These are phyloP conservation scores for Leguminivora glycinivorella DNA, from an alignment of 1,140 invertebrate genomes.

Conservation along the genomic window DNA sequence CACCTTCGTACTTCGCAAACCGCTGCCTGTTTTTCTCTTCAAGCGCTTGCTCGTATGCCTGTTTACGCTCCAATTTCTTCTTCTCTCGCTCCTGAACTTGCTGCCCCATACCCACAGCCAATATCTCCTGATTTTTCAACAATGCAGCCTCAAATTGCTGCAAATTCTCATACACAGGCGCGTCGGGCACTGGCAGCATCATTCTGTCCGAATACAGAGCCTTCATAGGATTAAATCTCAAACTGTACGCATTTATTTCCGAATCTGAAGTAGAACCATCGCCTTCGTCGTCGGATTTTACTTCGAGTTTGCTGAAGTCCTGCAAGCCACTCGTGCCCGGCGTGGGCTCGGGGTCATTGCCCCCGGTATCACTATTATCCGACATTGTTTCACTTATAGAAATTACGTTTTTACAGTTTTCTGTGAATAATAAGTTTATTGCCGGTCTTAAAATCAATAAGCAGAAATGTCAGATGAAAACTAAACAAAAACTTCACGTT, in stretches of 20 bases:
- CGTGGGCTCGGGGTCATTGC: conserved; percentile 28
- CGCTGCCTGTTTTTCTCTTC: conserved; percentile 64
- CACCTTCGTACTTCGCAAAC: conserved; percentile 64
- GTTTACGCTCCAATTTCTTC: conserved; percentile 48
- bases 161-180: conserved; percentile 82
- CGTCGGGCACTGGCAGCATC: conserved; percentile 76
- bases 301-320: not conserved
- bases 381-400: conserved; percentile 40
- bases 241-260: conserved; percentile 82
- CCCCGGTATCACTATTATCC: conserved; percentile 48
- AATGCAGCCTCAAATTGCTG: conserved; percentile 78
- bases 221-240: conserved; percentile 83
- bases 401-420: conserved; percentile 18
- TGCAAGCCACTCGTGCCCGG: conserved; percentile 14
- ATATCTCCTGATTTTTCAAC: conserved; percentile 41
- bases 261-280: conserved; percentile 75
- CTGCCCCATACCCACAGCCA: conserved; percentile 51
- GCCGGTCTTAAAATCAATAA: conserved; percentile 26
- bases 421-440: not conserved
- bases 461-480: conserved; percentile 13
- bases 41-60: conserved; percentile 48
- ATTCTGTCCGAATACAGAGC: conserved; percentile 81
- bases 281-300: not conserved
- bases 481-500: not conserved
- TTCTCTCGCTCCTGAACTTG: conserved; percentile 55